Percentiles rank a stretch among this genome's conserved stretches.
phyloP scores from a whole-genome alignment of 64 coral and sea anemone genomes.

The Montipora sp. region DNA sequence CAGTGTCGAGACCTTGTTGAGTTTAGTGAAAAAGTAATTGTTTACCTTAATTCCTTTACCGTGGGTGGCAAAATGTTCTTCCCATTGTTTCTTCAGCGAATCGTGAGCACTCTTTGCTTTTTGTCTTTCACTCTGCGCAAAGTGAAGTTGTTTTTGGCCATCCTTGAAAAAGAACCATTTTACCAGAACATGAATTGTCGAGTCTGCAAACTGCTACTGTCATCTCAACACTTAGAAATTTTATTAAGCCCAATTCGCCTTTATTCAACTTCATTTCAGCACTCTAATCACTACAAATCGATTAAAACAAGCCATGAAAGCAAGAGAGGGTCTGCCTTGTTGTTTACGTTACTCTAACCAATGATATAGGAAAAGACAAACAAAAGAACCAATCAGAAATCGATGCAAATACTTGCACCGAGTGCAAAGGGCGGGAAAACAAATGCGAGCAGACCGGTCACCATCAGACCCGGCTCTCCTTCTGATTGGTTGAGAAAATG shows the following conservation, averaged over 20 bases:
- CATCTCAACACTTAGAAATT: background rate
- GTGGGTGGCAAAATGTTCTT: constrained; percentile 53
- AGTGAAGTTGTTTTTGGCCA: constrained; percentile 64
- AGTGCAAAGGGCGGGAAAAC: background rate
- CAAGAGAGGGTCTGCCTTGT: background rate
- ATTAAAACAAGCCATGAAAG: background rate
- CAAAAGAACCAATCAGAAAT: background rate
- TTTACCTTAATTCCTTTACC: constrained; percentile 44
- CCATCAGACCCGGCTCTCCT: too few relatives aligned
- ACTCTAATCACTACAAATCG: background rate
- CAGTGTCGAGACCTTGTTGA: too few relatives aligned
- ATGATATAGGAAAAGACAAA: background rate
- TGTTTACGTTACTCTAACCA: background rate
- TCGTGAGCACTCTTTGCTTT: constrained; percentile 55
- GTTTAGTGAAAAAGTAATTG: too few relatives aligned
- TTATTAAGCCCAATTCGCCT: background rate
- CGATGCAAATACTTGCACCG: background rate
- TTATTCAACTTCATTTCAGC: background rate
- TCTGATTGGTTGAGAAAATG: background rate
- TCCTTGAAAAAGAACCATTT: constrained; percentile 18
- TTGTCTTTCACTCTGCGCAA: constrained; percentile 42
- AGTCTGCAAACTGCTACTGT: background rate
- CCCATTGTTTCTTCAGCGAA: constrained; percentile 70
- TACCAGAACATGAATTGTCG: background rate
- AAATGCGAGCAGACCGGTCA: too few relatives aligned